Evolutionary conservation across 2,797 vertebrate species (phyloP).

Genomic region (Catharus ustulatus): DNA sequence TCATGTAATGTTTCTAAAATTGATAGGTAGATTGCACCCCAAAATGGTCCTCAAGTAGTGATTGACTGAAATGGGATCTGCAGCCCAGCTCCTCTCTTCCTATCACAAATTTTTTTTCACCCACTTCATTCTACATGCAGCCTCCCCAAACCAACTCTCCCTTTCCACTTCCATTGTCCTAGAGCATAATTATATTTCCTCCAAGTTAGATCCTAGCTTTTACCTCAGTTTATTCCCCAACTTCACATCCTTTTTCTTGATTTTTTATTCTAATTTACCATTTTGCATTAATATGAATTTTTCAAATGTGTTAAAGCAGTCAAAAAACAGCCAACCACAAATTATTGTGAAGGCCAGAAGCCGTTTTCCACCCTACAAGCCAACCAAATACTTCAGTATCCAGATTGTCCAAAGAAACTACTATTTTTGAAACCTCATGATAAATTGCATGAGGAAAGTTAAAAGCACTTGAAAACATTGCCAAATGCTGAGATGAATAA

Average conservation of each 20-base stretch:
- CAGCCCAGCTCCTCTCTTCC: not conserved
- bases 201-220: not conserved
- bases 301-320: not conserved
- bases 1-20: not conserved
- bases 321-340: not conserved
- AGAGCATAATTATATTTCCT: not conserved
- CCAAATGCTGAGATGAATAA: slow-evolving; percentile 43
- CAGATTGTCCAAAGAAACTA: not conserved
- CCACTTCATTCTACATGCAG: rapidly evolving
- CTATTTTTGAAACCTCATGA: slow-evolving; percentile 6
- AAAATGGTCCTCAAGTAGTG: not conserved
- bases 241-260: not conserved
- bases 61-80: not conserved
- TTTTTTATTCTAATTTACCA: not conserved
- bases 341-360: not conserved
- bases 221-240: not conserved
- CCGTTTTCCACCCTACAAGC: not conserved
- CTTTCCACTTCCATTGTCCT: not conserved
- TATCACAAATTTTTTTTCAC: not conserved
- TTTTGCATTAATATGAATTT: not conserved
- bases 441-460: not conserved
- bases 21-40: not conserved
- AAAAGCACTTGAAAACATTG: slow-evolving; percentile 14
- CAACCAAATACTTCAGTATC: not conserved
- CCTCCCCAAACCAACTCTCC: not conserved